These are phyloP conservation scores for Orbicella faveolata DNA, from an alignment of 64 coral and sea anemone genomes.

Conservation along the genomic window DNA sequence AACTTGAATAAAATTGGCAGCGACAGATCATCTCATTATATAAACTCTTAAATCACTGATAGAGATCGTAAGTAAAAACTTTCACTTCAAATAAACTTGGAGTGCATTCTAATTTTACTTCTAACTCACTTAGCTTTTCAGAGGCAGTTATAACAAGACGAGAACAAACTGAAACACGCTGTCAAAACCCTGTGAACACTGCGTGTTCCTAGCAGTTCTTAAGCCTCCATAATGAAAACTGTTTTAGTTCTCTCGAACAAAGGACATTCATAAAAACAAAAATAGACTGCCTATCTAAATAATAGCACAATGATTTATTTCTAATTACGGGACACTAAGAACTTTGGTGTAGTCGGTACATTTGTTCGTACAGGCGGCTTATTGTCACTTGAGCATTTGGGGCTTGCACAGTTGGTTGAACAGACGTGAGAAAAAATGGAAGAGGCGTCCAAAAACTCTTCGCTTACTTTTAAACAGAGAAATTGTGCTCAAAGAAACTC, in stretches of 20 bases:
- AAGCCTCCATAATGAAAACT: neutral
- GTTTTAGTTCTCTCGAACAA: neutral
- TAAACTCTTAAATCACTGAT: too few relatives aligned
- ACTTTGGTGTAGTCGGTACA: neutral
- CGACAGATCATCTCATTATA: too few relatives aligned
- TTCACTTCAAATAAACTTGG: too few relatives aligned
- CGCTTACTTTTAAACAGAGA: neutral
- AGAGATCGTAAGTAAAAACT: too few relatives aligned
- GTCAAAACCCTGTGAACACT: neutral
- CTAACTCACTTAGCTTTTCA: too few relatives aligned
- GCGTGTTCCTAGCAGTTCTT: too few relatives aligned
- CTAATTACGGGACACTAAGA: neutral
- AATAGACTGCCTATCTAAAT: neutral
- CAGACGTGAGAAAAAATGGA: neutral
- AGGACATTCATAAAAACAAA: neutral
- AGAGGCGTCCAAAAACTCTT: neutral
- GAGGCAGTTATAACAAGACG: neutral
- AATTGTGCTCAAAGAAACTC: conserved; percentile 14
- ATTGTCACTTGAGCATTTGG: neutral
- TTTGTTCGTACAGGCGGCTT: neutral
- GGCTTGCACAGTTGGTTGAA: neutral
- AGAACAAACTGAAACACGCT: neutral
- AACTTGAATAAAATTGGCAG: too few relatives aligned
- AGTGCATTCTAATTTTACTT: too few relatives aligned
- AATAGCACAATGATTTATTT: conserved; percentile 22